Conservation (phyloP, 1,140 invertebrate genomes). For the Latrodectus geometricus region DNA sequence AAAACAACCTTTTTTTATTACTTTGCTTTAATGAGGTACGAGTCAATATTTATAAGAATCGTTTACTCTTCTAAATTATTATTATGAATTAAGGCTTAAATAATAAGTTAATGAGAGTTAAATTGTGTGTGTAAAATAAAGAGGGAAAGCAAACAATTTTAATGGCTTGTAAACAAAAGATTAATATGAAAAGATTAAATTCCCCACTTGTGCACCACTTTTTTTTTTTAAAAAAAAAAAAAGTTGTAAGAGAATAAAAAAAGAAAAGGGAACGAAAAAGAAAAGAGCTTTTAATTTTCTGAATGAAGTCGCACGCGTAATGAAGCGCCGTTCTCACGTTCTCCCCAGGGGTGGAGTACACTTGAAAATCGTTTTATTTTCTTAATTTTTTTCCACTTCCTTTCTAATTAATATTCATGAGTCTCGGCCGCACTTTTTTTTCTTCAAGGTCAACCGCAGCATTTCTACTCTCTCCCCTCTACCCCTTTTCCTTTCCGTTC, state of each 20-base stretch:
- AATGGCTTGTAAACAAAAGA: too few relatives aligned
- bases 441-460: conserved; percentile 34
- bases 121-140: not conserved
- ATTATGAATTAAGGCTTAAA: not conserved
- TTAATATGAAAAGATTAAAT: too few relatives aligned
- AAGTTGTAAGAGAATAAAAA: not conserved
- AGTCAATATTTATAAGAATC: too few relatives aligned
- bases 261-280: not conserved
- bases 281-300: not conserved
- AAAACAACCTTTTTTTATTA: too few relatives aligned
- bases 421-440: not conserved
- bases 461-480: not conserved
- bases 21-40: too few relatives aligned
- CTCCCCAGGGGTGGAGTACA: not conserved
- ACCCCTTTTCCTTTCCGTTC: not conserved
- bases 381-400: not conserved
- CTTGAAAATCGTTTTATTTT: not conserved
- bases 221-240: not conserved
- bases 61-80: too few relatives aligned
- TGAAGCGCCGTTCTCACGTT: not conserved
- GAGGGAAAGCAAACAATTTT: not conserved
- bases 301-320: not conserved
- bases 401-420: conserved; percentile 48
- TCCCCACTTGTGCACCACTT: not conserved
- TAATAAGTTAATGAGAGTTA: not conserved